These are phyloP conservation scores for Antechinus stuartii DNA, from an alignment of 2,113 vertebrate genomes.

Conservation along the genomic window DNA sequence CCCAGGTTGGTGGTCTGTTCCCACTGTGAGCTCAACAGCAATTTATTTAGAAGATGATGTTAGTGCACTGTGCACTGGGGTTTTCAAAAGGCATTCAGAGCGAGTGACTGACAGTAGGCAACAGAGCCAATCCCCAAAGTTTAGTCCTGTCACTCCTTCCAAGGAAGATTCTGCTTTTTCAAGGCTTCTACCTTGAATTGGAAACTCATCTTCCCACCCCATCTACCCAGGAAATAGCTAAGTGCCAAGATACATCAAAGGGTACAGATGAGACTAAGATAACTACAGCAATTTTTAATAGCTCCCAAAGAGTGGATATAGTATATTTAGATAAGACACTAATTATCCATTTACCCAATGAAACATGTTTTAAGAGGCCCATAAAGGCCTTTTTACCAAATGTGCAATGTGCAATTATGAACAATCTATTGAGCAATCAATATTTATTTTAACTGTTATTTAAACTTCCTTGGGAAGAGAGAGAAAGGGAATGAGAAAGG, in stretches of 20 bases:
- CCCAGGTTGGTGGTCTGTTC: background rate
- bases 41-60: background rate
- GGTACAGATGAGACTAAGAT: background rate
- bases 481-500: no score
- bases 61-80: background rate
- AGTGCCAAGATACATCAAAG: conserved; percentile 9
- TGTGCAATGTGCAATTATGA: conserved; percentile 64
- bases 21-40: background rate
- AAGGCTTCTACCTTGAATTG: background rate
- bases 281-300: conserved; percentile 40
- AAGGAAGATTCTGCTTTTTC: background rate
- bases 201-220: background rate
- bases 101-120: background rate
- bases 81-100: background rate
- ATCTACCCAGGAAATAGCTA: background rate
- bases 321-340: conserved; percentile 43
- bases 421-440: conserved; percentile 58
- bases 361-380: conserved; percentile 68
- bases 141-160: background rate
- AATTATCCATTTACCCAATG: conserved; percentile 64
- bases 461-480: conserved; percentile 26
- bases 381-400: conserved; percentile 66
- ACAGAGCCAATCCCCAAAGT: background rate
- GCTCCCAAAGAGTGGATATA: conserved; percentile 47
- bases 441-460: conserved; percentile 54